Evolutionary conservation across 1,140 invertebrate species (phyloP), one percentile per base, ranked within the genome.

Genomic region (Chrysoperla carnea): DNA sequence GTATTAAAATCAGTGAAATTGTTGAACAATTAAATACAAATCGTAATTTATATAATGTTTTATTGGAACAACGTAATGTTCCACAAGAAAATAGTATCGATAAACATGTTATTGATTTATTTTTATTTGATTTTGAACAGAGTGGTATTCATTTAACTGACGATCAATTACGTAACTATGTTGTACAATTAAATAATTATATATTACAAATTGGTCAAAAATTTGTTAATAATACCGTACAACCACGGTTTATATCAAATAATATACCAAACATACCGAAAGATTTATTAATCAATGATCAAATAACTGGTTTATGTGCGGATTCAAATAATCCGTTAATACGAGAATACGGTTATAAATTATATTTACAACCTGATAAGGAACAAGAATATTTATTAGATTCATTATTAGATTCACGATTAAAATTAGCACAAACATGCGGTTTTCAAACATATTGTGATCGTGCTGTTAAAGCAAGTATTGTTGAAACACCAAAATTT

Each of bases 41-140:
- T 64, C 69, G 75, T 47, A 65, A 76, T 2, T 59, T 97, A 1
- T 95, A 94, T 59, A 65, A 80, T 49, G 70, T 80, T 5, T 60
- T 97, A 11, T 71, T 73, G 36, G 55, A 72, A 39, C 60, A 73
- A 13, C 84, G 82, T 8, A 90, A 95, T 56, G 61, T 69, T 29
- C 12, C 74, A 12, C 58, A 68, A 33, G 84, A 75, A 6, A 76
- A 72, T 40, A 70, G 73, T 1, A 74, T 86, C 2, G 93, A 98
- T 57, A 58, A 78, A 37, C 82, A 94, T 62, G 82, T 98, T 4
- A 78, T 80, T 1, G 70, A 82, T 53, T 61, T 98, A 41, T 97
- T 97, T 66, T 61, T 94, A 29, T 89, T 92, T 63, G 93, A 98
- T 60, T 97, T 97, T 67, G 91, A 97, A 60, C 90, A 95, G 61